phyloP scores from a whole-genome alignment of 2,113 vertebrate genomes.

The Prunella fulvescens region DNA sequence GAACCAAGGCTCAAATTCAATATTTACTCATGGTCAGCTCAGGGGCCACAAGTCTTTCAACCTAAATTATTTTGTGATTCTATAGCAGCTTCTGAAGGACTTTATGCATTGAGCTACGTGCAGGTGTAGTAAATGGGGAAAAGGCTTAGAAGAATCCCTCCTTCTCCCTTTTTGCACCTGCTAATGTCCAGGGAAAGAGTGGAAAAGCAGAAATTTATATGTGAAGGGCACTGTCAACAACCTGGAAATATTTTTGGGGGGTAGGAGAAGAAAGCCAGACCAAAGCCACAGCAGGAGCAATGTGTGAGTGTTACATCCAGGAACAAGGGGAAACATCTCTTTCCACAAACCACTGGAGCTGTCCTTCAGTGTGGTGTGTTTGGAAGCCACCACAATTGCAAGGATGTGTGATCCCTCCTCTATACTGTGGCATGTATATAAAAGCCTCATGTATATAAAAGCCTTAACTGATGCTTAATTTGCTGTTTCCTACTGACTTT shows the following conservation, averaged over 20 bases:
- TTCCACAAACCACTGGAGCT: neutral
- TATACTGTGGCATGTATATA: neutral
- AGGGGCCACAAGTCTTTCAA: neutral
- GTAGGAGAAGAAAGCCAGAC: neutral
- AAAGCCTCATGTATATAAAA: neutral
- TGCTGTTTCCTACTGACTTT: slow-evolving; percentile 6
- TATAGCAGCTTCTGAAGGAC: neutral
- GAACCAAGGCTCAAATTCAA: neutral
- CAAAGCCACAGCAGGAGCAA: neutral
- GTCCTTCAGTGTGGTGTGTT: neutral
- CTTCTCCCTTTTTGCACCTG: neutral
- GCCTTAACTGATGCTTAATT: neutral
- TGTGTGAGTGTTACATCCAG: neutral
- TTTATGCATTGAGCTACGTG: neutral
- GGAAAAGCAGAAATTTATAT: neutral
- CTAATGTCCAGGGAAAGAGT: neutral
- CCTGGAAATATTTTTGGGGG: rapidly evolving
- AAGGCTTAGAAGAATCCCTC: neutral
- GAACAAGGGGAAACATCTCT: neutral
- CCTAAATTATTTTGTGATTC: neutral
- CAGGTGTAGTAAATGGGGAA: neutral
- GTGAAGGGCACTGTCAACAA: neutral
- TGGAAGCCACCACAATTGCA: neutral
- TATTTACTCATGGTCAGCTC: neutral
- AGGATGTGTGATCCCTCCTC: neutral